phyloP scores from a whole-genome alignment of 64 coral and sea anemone species.

The Actinia equina region DNA sequence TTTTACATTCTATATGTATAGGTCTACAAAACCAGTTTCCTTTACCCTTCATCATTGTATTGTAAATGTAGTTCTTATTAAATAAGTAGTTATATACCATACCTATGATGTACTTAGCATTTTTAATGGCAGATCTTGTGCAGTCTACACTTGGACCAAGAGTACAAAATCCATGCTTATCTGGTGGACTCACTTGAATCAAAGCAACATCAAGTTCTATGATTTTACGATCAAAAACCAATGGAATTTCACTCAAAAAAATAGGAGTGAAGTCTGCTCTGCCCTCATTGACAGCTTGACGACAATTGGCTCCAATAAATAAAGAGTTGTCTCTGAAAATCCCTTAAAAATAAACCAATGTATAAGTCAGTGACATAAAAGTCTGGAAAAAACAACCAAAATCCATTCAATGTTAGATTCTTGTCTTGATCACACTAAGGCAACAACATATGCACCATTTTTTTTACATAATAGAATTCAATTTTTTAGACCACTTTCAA shows the following conservation, averaged over 20 bases:
- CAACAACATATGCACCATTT: too few species aligned
- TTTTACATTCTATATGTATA: too few species aligned
- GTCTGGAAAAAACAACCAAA: too few species aligned
- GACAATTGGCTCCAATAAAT: slow-evolving; percentile 90
- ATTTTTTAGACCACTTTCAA: too few species aligned
- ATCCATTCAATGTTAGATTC: too few species aligned
- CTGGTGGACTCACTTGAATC: slow-evolving; percentile 95
- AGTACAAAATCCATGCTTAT: slow-evolving; percentile 98
- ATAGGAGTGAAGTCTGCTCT: slow-evolving; percentile 90
- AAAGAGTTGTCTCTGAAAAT: slow-evolving; percentile 96
- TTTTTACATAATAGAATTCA: too few species aligned
- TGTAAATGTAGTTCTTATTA: not conserved
- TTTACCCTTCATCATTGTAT: too few species aligned
- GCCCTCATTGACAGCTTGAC: slow-evolving; percentile 88
- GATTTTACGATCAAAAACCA: slow-evolving; percentile 86
- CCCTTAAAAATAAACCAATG: slow-evolving; percentile 44
- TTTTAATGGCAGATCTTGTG: slow-evolving; percentile 89
- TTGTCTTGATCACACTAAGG: too few species aligned
- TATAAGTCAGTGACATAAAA: not conserved
- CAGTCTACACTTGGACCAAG: slow-evolving; percentile 97
- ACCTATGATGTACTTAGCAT: slow-evolving; percentile 99
- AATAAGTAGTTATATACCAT: not conserved
- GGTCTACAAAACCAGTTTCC: too few species aligned
- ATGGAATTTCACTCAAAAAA: slow-evolving; percentile 96
- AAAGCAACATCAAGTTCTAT: slow-evolving; percentile 95